Conservation (phyloP, 2,797 vertebrate species). For the Argyrosomus regius region DNA sequence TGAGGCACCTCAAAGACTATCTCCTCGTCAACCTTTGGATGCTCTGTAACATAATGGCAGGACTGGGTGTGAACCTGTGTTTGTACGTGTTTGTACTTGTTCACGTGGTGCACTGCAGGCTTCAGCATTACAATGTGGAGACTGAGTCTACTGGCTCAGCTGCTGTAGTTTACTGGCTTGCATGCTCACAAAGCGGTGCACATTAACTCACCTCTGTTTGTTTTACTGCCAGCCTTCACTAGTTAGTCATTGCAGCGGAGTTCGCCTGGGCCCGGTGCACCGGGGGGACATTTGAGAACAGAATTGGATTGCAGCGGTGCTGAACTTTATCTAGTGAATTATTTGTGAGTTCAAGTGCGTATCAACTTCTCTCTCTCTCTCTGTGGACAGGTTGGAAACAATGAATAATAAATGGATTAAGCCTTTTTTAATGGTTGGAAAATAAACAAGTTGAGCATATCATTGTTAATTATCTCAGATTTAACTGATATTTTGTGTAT, state of each 20-base stretch:
- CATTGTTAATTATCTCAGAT: not conserved
- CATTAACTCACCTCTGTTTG: conserved; percentile 60
- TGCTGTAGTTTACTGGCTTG: conserved; percentile 28
- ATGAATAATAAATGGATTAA: conserved; percentile 28
- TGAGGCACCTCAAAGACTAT: not conserved
- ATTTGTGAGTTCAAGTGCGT: conserved; percentile 70
- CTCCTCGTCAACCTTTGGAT: conserved; percentile 38
- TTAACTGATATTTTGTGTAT: not conserved
- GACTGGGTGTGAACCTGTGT: conserved; percentile 17
- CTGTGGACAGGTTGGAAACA: conserved; percentile 3
- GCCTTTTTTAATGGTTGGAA: not conserved
- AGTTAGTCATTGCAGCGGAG: conserved; percentile 5
- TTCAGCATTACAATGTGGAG: conserved; percentile 18
- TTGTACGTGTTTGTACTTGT: conserved; percentile 2
- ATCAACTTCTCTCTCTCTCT: conserved; percentile 48
- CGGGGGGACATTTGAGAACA: conserved; percentile 65
- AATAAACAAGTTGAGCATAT: not conserved
- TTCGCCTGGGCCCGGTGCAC: not conserved
- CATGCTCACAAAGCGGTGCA: conserved; percentile 20
- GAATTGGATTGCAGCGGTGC: conserved; percentile 53
- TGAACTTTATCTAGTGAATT: conserved; percentile 73
- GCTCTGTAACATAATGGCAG: conserved; percentile 27
- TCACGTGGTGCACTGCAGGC: conserved; percentile 39
- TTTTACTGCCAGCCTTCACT: conserved; percentile 37
- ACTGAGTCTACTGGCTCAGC: conserved; percentile 24